Percentiles rank a stretch among this genome's conserved stretches.
Evolutionary conservation across 2,888 invertebrate genomes (phyloP).

Genomic region (Dynastes tityus): DNA sequence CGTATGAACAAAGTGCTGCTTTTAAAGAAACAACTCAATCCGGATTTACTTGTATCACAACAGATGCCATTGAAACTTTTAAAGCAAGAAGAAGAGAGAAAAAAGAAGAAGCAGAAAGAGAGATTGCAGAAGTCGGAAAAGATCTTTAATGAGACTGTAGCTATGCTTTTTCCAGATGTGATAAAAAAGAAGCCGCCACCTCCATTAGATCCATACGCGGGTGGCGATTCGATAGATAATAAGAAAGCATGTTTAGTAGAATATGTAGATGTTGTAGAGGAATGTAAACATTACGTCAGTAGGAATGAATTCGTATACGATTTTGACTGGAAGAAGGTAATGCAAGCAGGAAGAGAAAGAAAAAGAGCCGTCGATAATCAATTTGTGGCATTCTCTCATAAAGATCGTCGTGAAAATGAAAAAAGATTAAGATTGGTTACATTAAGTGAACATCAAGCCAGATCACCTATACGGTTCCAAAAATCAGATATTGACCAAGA

Average conservation of each 20-base stretch:
- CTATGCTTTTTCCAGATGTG: slow-evolving; percentile 76
- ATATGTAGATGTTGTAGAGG: slow-evolving; percentile 66
- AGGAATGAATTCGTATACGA: slow-evolving; percentile 71
- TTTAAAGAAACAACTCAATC: slow-evolving; percentile 52
- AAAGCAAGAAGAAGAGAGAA: slow-evolving; percentile 74
- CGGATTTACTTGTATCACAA: slow-evolving; percentile 75
- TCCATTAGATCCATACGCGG: slow-evolving; percentile 66
- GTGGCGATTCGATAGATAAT: slow-evolving; percentile 67
- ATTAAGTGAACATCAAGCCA: too few relatives aligned
- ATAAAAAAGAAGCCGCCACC: slow-evolving; percentile 71
- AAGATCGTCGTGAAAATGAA: slow-evolving; percentile 63
- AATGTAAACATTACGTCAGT: slow-evolving; percentile 69
- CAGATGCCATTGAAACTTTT: slow-evolving; percentile 76
- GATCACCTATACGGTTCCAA: too few relatives aligned
- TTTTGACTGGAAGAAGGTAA: slow-evolving; percentile 75
- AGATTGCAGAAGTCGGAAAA: slow-evolving; percentile 75
- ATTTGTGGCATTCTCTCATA: slow-evolving; percentile 67
- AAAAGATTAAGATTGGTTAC: neutral
- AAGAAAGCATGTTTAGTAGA: slow-evolving; percentile 69
- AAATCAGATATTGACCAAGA: too few relatives aligned
- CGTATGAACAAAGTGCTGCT: too few relatives aligned
- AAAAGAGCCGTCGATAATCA: slow-evolving; percentile 71
- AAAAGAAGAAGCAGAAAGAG: slow-evolving; percentile 74
- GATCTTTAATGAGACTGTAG: slow-evolving; percentile 79
- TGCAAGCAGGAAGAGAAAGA: slow-evolving; percentile 73